Base-by-base conservation (phyloP, 2,888 invertebrate genomes). In the Cataglyphis cursor region DNA sequence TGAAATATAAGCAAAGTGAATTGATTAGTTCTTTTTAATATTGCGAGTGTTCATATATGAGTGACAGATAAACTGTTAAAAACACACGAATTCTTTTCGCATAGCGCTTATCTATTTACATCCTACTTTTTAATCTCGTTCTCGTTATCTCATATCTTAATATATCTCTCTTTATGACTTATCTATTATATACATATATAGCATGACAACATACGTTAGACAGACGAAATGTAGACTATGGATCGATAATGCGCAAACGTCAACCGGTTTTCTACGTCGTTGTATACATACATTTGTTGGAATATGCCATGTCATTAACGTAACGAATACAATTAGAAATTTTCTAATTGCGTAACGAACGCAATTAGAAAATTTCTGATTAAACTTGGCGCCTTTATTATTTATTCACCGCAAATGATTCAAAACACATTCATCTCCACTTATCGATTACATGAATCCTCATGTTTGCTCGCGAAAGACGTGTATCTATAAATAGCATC, bases 401-500 rank as follows among this genome's bases (percentile, higher is more conserved):
- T 51, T 64, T 31, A 62, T 62, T 62, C 10, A 48, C 3, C 31
- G 35, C 12, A 24, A 15, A 73, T 65, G 21, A 57, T 38, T 72
- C 38, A 48, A 65, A 51, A 64, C 64, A 38, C 65, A 51, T 65
- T 65, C 35, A 0, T 51, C 18, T 62, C 15, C 48, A 73, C 61
- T n/a, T 74, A 65, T 75, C 24, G 31, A 41, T 74, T 31, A 35
- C 28, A 64, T 18, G 18, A 75, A 24, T 41, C 18, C 62, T 18
- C 18, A 0, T 18, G 6, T 75, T 48, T 12, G 1, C 24, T 35
- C 51, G 35, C 41, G 31, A 75, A 75, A 75, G 48, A 51, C 24
- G 35, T 38, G 4, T 65, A 24, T 75, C 44, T 64, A 64, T 75
- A 75, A 75, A 65, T 75, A 75, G 74, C 64, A 48, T 38, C 35